Evolutionary conservation across 2,888 invertebrate genomes (phyloP).

Genomic region (Melangyna quadrimaculata): DNA sequence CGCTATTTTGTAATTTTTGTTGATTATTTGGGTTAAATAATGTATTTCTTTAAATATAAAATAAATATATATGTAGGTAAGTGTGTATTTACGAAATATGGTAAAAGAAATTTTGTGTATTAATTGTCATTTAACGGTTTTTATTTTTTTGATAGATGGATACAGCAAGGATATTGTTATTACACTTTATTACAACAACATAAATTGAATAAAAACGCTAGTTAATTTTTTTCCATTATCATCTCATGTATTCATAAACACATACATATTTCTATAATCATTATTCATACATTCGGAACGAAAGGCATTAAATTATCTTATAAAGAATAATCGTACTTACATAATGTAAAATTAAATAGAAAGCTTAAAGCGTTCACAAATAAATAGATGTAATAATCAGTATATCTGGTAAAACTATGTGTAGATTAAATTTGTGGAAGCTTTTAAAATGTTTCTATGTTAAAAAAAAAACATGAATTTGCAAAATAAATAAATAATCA

Average conservation of each 20-base stretch:
- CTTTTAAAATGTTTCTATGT: constrained; percentile 42
- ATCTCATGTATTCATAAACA: neutral
- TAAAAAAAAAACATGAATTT: constrained; percentile 20
- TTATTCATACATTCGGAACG: constrained; percentile 18
- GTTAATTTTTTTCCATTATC: neutral
- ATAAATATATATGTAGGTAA: neutral
- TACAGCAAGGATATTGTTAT: neutral
- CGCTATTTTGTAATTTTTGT: neutral
- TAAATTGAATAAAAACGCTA: neutral
- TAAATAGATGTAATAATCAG: constrained; percentile 39
- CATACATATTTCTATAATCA: constrained; percentile 3
- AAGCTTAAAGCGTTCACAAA: constrained; percentile 54
- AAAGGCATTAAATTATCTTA: constrained; percentile 56
- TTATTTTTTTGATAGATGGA: neutral
- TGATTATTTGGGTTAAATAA: neutral
- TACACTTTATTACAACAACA: neutral
- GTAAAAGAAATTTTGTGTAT: neutral
- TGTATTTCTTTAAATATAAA: neutral
- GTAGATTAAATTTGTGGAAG: constrained; percentile 32
- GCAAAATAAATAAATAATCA: constrained; percentile 57
- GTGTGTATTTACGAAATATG: neutral
- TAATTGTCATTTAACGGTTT: neutral
- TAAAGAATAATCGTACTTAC: constrained; percentile 61
- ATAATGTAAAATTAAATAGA: constrained; percentile 32
- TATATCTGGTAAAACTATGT: constrained; percentile 34